A percentile compares a stretch with the other conserved stretches of the same genome.
Evolutionary conservation across 2,888 invertebrate genomes (phyloP).

Genomic region (Melitaea athalia): DNA sequence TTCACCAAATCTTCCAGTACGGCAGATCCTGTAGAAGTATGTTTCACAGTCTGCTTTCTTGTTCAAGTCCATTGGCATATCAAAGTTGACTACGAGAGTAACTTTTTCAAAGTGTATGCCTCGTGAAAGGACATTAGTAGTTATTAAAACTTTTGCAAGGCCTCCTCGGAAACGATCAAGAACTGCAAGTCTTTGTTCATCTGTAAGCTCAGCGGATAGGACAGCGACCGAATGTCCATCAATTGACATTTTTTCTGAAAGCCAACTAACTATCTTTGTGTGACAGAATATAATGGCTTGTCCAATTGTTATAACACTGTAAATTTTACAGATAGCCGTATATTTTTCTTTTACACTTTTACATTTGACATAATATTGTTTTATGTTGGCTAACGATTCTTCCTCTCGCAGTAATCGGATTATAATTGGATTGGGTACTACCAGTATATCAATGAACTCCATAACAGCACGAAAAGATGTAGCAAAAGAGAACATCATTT

Average conservation of each 20-base stretch:
- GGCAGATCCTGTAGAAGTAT: conserved; percentile 97
- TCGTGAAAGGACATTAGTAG: conserved; percentile 92
- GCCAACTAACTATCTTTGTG: conserved; percentile 94
- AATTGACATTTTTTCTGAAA: conserved; percentile 92
- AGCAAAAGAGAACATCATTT: conserved; percentile 99
- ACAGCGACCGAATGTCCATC: conserved; percentile 98
- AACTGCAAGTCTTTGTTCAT: conserved; percentile 95
- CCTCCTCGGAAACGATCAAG: conserved; percentile 96
- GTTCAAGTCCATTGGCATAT: conserved; percentile 92
- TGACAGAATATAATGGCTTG: conserved; percentile 99
- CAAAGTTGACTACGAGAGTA: conserved; percentile 98
- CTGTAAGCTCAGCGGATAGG: conserved; percentile 95
- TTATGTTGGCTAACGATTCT: conserved; percentile 97
- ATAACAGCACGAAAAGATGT: conserved; percentile 97
- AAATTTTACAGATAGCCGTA: conserved; percentile 96
- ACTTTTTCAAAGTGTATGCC: conserved; percentile 99
- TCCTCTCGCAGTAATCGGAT: conserved; percentile 94
- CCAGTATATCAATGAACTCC: conserved; percentile 98
- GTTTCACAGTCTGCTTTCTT: conserved; percentile 97
- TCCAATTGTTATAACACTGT: conserved; percentile 97
- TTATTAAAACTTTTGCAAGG: conserved; percentile 96
- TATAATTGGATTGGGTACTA: conserved; percentile 93
- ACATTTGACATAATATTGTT: conserved; percentile 97
- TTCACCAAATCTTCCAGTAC: conserved; percentile 99
- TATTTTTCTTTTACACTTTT: conserved; percentile 93